Base-by-base conservation (phyloP, 2,797 vertebrate genomes). In the Taeniopygia guttata region DNA sequence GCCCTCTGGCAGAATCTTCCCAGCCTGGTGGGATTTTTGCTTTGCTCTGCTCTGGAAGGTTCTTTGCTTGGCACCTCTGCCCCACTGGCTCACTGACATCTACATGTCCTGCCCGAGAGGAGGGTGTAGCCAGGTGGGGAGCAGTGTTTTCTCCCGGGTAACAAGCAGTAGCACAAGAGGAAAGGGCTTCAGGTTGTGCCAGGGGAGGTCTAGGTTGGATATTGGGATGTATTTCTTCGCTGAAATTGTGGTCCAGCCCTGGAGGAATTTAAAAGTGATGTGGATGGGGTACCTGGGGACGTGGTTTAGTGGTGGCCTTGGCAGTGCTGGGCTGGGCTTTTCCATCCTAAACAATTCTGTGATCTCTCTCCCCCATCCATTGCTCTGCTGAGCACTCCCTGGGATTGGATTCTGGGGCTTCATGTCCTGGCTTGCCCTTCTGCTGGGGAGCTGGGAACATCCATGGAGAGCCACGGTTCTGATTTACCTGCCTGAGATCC, bases 401-500 rank as follows among this genome's bases (percentile, higher is more conserved):
- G 7, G 46, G 23, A 11, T 16, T 25, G 14, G 18, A 21, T 66
- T 46, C 23, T 0, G 1, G 38, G 23, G 7, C 15, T 59, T 36
- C 8, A 2, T 2, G 0, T 32, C 23, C 7, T 5, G 54, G 25
- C 54, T 68, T 34, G 55, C 8, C 10, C 74, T 69, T 49, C 51
- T 67, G 48, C 83, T 6, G 51, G 40, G 84, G 87, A 80, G 89
- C 63, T 62, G 77, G 20, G 83, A 48, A 22, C 10, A 23, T 80
- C 91, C 86, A 17, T 5, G 2, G 62, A 29, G 93, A 96, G 83
- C 30, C 36, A 51, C n/a, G 79, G 62, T 45, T 49, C 29, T 75
- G 68, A 22, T 85, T 92, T 84, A 91, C 94, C 91, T 13, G 2
- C 59, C 85, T 43, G 29, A 92, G 58, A 95, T 87, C 91, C 46